Evolutionary conservation across 1,140 invertebrate species (phyloP).

Genomic region (Drosophila bocki): DNA sequence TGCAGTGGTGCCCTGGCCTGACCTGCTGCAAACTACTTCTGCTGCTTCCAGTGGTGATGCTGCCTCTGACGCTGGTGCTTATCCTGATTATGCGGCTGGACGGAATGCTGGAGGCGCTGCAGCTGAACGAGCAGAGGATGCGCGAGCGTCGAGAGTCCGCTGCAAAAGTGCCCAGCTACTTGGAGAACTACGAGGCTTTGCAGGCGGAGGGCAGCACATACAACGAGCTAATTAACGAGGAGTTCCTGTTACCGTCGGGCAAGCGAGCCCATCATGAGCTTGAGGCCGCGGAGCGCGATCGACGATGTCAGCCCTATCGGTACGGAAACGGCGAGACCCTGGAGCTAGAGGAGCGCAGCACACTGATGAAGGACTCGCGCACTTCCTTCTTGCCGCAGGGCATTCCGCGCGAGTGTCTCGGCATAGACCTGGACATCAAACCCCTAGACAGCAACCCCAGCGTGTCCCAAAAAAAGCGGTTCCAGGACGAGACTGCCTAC

Average conservation of each 20-base stretch:
- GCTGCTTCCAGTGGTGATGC: slow-evolving; percentile 81
- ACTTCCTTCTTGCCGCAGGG: slow-evolving; percentile 81
- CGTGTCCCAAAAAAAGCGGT: slow-evolving; percentile 21
- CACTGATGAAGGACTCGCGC: slow-evolving; percentile 80
- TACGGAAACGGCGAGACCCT: slow-evolving; percentile 64
- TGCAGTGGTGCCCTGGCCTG: slow-evolving; percentile 84
- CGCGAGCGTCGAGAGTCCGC: slow-evolving; percentile 40
- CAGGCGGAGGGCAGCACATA: slow-evolving; percentile 59
- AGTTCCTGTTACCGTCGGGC: slow-evolving; percentile 58
- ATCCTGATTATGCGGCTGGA: slow-evolving; percentile 79
- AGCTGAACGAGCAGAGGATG: slow-evolving; percentile 51
- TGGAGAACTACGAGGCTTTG: slow-evolving; percentile 55
- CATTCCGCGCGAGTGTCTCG: slow-evolving; percentile 69
- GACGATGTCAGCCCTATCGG: slow-evolving; percentile 71
- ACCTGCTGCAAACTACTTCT: slow-evolving; percentile 81
- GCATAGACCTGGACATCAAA: slow-evolving; percentile 13
- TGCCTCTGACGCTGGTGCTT: slow-evolving; percentile 79
- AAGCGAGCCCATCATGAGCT: slow-evolving; percentile 24
- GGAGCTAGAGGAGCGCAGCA: slow-evolving; percentile 78
- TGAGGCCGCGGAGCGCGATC: slow-evolving; percentile 35
- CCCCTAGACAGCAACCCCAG: slow-evolving; percentile 6
- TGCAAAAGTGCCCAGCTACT: slow-evolving; percentile 24
- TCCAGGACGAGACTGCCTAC: slow-evolving; percentile 35
- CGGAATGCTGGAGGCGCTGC: slow-evolving; percentile 75
- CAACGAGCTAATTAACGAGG: slow-evolving; percentile 70